Base-by-base conservation (phyloP, 2,888 invertebrate species). In the Theodoxus fluviatilis region DNA sequence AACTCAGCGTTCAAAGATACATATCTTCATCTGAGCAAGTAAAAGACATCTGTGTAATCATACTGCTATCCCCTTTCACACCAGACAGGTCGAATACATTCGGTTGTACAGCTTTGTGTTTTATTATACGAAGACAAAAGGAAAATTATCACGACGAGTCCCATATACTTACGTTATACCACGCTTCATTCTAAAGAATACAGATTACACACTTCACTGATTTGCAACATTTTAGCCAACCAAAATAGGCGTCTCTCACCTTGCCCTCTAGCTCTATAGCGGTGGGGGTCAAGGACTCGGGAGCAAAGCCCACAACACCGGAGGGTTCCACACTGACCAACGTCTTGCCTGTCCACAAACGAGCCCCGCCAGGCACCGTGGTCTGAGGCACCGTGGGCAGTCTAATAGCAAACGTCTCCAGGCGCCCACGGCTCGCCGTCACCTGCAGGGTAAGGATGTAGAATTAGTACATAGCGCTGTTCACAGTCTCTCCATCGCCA, bases 281-380 rank as follows among this genome's bases (percentile, higher is more conserved):
- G 31, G 67, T 68, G 2, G 81, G 78, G 18, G 73, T 68, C 15
- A 81, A 78, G 6, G 83, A 83, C 61, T 79, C 78, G 2, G 76
- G 72, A 31, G 80, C 78, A 75, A 86, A 85, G 63, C 79, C 72
- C 18, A 86, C 68, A 4, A 85, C 74, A 18, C 86, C 86, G 71
- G 77, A 73, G 3, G 85, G 85, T 57, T 86, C 85, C 12, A 84
- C 78, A 6, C 75, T 71, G 31, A 76, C 76, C 40, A 78, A 7
- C 7, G 78, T 77, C 31, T 72, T 67, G 15, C 76, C 76, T 2
- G 72, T 52, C 12, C 79, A 71, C 2, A 86, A 76, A 28, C 79
- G 71, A 1, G 84, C 81, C 31, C 84, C 85, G 25, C 85, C 86
- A 52, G 76, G 74, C 9, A 79, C 81, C 15, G 78, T 70, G 3